These are phyloP conservation scores for Gasterosteus aculeatus DNA, from an alignment of 2,113 vertebrate species.

Conservation along the genomic window DNA sequence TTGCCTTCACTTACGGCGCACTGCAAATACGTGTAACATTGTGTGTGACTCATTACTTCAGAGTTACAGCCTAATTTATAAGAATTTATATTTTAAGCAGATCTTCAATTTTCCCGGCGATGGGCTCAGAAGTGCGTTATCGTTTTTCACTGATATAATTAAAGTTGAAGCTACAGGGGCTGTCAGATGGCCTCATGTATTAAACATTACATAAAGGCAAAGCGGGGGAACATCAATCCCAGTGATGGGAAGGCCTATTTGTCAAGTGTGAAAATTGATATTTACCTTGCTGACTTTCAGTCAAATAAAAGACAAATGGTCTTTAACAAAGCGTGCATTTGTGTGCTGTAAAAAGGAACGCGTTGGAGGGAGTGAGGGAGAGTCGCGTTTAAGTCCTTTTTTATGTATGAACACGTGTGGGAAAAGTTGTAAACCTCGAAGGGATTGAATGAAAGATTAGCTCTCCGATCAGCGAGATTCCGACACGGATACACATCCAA, in stretches of 20 bases:
- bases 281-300: slow-evolving; percentile 63
- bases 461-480: slow-evolving; percentile 18
- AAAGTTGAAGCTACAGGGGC: slow-evolving; percentile 44
- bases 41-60: slow-evolving; percentile 36
- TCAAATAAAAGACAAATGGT: slow-evolving; percentile 54
- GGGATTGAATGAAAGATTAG: slow-evolving; percentile 43
- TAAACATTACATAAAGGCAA: slow-evolving; percentile 51
- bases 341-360: slow-evolving; percentile 20
- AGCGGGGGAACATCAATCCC: slow-evolving; percentile 53
- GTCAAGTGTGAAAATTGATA: slow-evolving; percentile 48
- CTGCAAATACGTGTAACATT: slow-evolving; percentile 9
- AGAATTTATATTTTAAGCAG: not conserved
- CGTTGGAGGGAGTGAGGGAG: slow-evolving; percentile 4
- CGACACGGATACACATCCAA: slow-evolving; percentile 31
- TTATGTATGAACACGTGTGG: slow-evolving; percentile 24
- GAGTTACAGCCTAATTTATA: slow-evolving; percentile 20
- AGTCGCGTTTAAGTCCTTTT: slow-evolving; percentile 38
- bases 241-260: slow-evolving; percentile 46
- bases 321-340: slow-evolving; percentile 14
- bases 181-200: slow-evolving; percentile 53
- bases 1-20: slow-evolving; percentile 20
- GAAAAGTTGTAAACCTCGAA: slow-evolving; percentile 28
- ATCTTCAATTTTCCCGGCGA: slow-evolving; percentile 34
- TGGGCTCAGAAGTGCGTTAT: slow-evolving; percentile 33
- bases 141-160: slow-evolving; percentile 59